Conservation (phyloP, 2,113 vertebrate genomes). For the Nothobranchius kuhntae region DNA sequence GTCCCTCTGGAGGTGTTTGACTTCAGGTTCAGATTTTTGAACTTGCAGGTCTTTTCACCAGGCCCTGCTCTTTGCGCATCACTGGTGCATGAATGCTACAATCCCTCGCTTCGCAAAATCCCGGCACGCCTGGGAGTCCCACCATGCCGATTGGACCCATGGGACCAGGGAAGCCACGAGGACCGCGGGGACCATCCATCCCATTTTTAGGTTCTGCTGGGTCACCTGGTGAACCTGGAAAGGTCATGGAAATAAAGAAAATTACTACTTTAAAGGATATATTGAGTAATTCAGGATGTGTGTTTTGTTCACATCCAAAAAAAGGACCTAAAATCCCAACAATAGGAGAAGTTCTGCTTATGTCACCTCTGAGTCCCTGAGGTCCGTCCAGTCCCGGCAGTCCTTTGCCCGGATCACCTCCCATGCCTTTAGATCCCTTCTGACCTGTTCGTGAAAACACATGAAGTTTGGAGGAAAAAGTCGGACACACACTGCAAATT, state of each 20-base stretch:
- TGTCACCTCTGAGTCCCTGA: slow-evolving; percentile 66
- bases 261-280: too few species aligned
- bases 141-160: slow-evolving; percentile 57
- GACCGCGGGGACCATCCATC: slow-evolving; percentile 64
- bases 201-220: slow-evolving; percentile 67
- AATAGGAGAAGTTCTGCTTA: background rate
- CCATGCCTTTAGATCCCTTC: slow-evolving; percentile 72
- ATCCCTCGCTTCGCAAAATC: slow-evolving; percentile 76
- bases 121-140: slow-evolving; percentile 64
- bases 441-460: slow-evolving; percentile 51
- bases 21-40: slow-evolving; percentile 56
- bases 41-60: slow-evolving; percentile 75
- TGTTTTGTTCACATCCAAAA: background rate
- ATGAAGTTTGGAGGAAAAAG: too few species aligned
- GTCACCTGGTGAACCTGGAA: slow-evolving; percentile 72
- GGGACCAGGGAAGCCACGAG: slow-evolving; percentile 68
- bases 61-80: slow-evolving; percentile 75
- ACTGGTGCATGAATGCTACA: slow-evolving; percentile 72
- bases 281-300: background rate
- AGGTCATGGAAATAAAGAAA: background rate
- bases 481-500: background rate
- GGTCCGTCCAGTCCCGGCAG: slow-evolving; percentile 68
- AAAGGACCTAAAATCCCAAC: background rate
- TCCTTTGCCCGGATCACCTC: slow-evolving; percentile 61
- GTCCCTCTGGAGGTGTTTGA: background rate